These are phyloP conservation scores for Vultur gryphus DNA, from an alignment of 2,797 vertebrate species.

Conservation along the genomic window DNA sequence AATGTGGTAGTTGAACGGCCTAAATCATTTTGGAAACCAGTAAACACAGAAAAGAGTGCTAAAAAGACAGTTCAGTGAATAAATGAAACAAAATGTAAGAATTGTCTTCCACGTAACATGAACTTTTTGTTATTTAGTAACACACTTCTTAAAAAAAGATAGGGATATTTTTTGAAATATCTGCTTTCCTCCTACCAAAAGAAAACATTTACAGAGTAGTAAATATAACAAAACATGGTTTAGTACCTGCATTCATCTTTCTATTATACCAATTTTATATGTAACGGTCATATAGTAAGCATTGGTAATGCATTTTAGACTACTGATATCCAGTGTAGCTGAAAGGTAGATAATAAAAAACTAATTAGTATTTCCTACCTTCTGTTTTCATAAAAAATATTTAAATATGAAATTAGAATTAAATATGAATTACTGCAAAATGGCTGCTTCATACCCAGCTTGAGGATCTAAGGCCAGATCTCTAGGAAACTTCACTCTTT, in stretches of 20 bases:
- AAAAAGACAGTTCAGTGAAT: not conserved
- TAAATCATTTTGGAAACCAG: not conserved
- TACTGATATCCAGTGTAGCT: not conserved
- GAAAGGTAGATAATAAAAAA: not conserved
- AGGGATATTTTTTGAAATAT: not conserved
- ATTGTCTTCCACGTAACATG: not conserved
- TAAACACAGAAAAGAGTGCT: not conserved
- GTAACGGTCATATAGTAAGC: not conserved
- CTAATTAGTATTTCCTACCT: not conserved
- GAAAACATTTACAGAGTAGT: not conserved
- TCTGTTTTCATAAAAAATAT: not conserved
- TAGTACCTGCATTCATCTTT: not conserved
- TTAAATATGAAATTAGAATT: not conserved
- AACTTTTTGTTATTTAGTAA: not conserved
- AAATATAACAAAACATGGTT: not conserved
- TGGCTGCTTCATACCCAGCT: slow-evolving; percentile 80
- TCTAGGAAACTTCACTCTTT: slow-evolving; percentile 88
- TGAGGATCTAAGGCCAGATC: slow-evolving; percentile 90
- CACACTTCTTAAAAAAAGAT: not conserved
- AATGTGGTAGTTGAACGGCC: not conserved
- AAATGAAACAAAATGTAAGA: not conserved
- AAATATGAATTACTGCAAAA: not conserved
- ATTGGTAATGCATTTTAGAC: not conserved
- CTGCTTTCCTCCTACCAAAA: not conserved
- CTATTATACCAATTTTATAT: not conserved